A percentile compares a stretch with the other conserved stretches of the same genome.
phyloP scores from a whole-genome alignment of 2,888 invertebrate species.

The Pseudoips prasinana region DNA sequence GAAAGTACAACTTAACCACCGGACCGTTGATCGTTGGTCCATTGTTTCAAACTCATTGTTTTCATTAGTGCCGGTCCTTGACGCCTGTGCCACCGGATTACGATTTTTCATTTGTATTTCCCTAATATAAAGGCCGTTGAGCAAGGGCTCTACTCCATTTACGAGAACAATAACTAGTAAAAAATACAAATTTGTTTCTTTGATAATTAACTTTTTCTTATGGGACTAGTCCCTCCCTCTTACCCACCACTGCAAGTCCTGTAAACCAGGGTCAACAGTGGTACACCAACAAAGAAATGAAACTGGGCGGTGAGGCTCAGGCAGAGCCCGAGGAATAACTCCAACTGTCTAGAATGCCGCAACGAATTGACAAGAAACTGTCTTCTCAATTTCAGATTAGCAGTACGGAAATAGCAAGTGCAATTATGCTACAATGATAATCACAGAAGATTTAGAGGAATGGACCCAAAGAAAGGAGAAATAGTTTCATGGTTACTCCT shows the following conservation, averaged over 20 bases:
- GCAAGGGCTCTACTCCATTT: slow-evolving; percentile 10
- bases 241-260: too few species aligned
- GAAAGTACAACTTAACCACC: slow-evolving; percentile 72
- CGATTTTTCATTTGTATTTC: slow-evolving; percentile 18
- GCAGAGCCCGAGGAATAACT: too few species aligned
- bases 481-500: slow-evolving; percentile 58
- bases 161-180: slow-evolving; percentile 1
- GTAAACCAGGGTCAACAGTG: too few species aligned
- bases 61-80: slow-evolving; percentile 66
- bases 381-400: slow-evolving; percentile 24
- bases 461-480: slow-evolving; percentile 60
- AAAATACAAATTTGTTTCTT: too few species aligned
- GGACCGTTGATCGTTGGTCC: slow-evolving; percentile 57
- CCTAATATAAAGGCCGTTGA: slow-evolving; percentile 11
- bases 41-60: slow-evolving; percentile 76
- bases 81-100: slow-evolving; percentile 59
- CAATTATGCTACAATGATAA: slow-evolving; percentile 70
- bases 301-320: too few species aligned
- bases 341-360: too few species aligned
- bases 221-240: too few species aligned
- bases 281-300: too few species aligned
- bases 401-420: slow-evolving; percentile 5
- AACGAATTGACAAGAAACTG: neutral
- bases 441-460: slow-evolving; percentile 55
- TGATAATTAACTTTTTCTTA: too few species aligned